A percentile compares a stretch with the other conserved stretches of the same genome.
Evolutionary conservation across 2,888 invertebrate genomes (phyloP).

Genomic region (Drosophila heteroneura): DNA sequence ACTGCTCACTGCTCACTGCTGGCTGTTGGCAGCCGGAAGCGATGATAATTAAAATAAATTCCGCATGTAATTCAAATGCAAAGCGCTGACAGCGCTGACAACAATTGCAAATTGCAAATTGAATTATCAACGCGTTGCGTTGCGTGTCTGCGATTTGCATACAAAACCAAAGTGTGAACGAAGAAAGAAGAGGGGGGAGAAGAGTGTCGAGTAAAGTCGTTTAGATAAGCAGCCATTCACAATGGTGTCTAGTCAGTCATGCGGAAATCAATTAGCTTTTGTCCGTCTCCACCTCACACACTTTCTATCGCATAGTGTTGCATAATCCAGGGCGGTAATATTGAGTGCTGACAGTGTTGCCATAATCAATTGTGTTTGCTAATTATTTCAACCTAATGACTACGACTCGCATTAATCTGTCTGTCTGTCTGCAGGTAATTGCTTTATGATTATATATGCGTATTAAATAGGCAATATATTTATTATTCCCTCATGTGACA

Average conservation of each 20-base stretch:
- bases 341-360: slow-evolving; percentile 40
- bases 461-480: slow-evolving; percentile 1
- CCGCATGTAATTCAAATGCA: slow-evolving; percentile 69
- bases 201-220: slow-evolving; percentile 33
- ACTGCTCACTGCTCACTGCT: slow-evolving; percentile 14
- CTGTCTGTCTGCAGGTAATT: slow-evolving; percentile 2
- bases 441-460: slow-evolving; percentile 5
- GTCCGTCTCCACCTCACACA: neutral
- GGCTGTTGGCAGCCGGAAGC: slow-evolving; percentile 23
- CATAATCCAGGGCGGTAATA: slow-evolving; percentile 26
- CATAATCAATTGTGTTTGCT: slow-evolving; percentile 50
- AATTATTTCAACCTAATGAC: slow-evolving; percentile 40
- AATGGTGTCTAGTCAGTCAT: slow-evolving; percentile 53
- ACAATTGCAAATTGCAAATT: slow-evolving; percentile 67
- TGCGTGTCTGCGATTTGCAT: slow-evolving; percentile 64
- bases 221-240: slow-evolving; percentile 51
- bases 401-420: slow-evolving; percentile 11
- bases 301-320: slow-evolving; percentile 24
- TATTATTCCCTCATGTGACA: slow-evolving; percentile 5
- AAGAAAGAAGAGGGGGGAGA: no score
- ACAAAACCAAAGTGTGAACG: slow-evolving; percentile 47
- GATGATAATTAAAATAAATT: slow-evolving; percentile 78
- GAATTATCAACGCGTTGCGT: slow-evolving; percentile 70
- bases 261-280: slow-evolving; percentile 71
- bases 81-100: slow-evolving; percentile 63